Conservation (phyloP, 2,797 vertebrate species). For the Fistularia commersonii region DNA sequence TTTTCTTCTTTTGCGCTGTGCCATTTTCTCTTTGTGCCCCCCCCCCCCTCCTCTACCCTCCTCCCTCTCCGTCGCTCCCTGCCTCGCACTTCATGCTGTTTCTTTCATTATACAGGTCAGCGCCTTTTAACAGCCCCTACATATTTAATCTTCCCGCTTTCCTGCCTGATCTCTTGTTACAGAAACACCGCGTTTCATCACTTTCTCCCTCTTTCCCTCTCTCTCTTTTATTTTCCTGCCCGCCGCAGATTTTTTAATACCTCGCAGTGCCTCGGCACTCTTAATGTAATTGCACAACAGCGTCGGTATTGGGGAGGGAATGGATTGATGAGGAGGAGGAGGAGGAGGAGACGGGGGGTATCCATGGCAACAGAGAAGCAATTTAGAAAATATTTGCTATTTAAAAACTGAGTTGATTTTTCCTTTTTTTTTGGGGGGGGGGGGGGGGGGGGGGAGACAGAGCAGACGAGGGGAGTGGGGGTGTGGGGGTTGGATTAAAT, state of each 20-base stretch:
- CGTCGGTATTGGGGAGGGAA: conserved; percentile 50
- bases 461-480: conserved; percentile 34
- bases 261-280: conserved; percentile 65
- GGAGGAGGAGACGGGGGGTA: conserved; percentile 31
- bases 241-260: conserved; percentile 68
- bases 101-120: conserved; percentile 77
- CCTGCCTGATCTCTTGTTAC: conserved; percentile 68
- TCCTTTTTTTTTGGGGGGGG: too few species aligned
- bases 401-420: conserved; percentile 70
- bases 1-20: too few species aligned
- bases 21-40: conserved; percentile 56
- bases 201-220: not conserved
- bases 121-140: conserved; percentile 73
- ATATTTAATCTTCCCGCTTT: conserved; percentile 72
- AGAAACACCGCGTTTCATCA: conserved; percentile 67
- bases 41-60: not conserved
- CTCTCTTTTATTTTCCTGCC: conserved; percentile 53
- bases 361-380: conserved; percentile 74
- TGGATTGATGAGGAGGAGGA: too few species aligned
- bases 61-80: conserved; percentile 8
- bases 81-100: conserved; percentile 64
- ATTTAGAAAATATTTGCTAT: conserved; percentile 72
- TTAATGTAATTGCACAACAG: conserved; percentile 70
- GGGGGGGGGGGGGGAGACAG: too few species aligned
- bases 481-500: conserved; percentile 49